A percentile compares a stretch with the other conserved stretches of the same genome.
Conservation (phyloP, 2,113 vertebrate species). For the Hirundichthys speculiger region DNA sequence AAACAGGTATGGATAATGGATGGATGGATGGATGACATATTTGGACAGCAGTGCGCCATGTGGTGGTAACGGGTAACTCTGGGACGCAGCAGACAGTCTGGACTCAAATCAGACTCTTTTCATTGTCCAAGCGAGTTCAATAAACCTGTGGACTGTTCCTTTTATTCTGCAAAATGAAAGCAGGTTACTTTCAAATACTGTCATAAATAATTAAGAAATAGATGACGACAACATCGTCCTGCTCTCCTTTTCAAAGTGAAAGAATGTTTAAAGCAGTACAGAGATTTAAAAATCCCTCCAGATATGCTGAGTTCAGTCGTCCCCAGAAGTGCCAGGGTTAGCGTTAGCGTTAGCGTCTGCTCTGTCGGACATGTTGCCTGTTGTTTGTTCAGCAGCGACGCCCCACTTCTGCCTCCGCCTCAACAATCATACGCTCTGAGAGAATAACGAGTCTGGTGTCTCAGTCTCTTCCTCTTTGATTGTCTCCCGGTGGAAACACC, state of each 20-base stretch:
- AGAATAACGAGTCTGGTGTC: constrained; percentile 11
- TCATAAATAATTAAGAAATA: too few relatives aligned
- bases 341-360: neutral
- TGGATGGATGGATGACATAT: too few relatives aligned
- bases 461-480: neutral
- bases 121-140: too few relatives aligned
- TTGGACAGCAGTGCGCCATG: too few relatives aligned
- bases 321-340: neutral
- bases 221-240: neutral
- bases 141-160: too few relatives aligned
- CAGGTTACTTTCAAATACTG: too few relatives aligned
- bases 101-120: too few relatives aligned
- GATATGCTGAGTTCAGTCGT: constrained; percentile 26
- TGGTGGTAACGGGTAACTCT: too few relatives aligned
- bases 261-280: neutral
- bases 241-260: neutral
- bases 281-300: constrained; percentile 31
- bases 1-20: too few relatives aligned
- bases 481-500: too few relatives aligned
- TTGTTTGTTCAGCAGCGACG: constrained; percentile 6
- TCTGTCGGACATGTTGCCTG: constrained; percentile 6
- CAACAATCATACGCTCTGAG: constrained; percentile 2
- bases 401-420: constrained; percentile 15
- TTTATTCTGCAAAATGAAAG: too few relatives aligned
- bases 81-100: too few relatives aligned